These are phyloP conservation scores for Meteorus sp. DNA, from an alignment of 1,140 invertebrate genomes.

Conservation along the genomic window DNA sequence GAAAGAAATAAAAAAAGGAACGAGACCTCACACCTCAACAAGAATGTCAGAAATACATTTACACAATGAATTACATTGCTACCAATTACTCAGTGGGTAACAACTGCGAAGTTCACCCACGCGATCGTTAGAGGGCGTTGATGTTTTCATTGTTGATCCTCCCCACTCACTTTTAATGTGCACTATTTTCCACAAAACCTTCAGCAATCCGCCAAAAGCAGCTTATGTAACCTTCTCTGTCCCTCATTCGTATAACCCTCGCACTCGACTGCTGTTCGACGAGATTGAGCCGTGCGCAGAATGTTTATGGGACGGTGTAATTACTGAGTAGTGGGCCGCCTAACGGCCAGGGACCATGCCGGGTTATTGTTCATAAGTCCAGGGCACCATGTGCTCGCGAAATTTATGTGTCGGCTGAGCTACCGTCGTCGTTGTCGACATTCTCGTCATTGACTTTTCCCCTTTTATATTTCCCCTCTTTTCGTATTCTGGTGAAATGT, in stretches of 20 bases:
- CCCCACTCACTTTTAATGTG: not conserved
- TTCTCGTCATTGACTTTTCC: not conserved
- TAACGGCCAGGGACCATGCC: conserved; percentile 22
- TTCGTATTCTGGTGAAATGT: not conserved
- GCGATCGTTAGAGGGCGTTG: not conserved
- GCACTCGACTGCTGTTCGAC: conserved; percentile 22
- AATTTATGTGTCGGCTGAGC: conserved; percentile 36
- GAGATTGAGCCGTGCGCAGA: conserved; percentile 34
- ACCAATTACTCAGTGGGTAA: not conserved
- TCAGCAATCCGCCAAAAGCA: no score
- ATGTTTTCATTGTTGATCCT: conserved; percentile 5
- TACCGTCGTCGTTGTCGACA: conserved; percentile 13
- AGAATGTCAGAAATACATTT: no score
- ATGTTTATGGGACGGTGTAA: conserved; percentile 35
- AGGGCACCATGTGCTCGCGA: conserved; percentile 33
- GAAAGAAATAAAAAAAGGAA: no score
- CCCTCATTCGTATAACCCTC: no score
- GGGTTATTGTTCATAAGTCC: conserved; percentile 39
- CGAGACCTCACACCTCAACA: no score
- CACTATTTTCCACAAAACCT: no score
- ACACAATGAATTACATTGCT: not conserved
- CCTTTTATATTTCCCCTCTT: not conserved
- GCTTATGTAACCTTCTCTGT: no score
- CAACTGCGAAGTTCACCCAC: not conserved
- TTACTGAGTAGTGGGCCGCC: conserved; percentile 31